Conservation (phyloP, 2,797 vertebrate genomes). For the Tolypeutes matacus region DNA sequence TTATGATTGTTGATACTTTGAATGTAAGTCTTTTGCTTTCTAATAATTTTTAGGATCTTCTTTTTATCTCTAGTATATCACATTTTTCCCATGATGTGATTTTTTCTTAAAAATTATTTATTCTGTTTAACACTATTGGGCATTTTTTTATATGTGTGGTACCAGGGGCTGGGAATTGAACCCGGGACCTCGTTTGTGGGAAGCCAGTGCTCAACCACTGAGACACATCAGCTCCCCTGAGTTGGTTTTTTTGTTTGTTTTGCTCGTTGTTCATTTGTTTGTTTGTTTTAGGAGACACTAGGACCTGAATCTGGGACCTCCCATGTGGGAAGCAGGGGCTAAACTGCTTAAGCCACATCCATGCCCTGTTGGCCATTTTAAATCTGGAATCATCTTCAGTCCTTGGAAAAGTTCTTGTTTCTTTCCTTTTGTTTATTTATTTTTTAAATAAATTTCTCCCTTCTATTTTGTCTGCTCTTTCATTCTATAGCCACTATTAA, state of each 20-base stretch:
- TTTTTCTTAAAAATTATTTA: background rate
- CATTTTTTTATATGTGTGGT: no score
- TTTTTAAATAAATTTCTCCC: background rate
- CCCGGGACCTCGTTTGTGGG: no score
- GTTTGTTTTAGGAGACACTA: no score
- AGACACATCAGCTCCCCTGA: no score
- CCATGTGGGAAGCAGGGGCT: no score
- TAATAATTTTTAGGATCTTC: background rate
- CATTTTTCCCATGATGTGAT: background rate
- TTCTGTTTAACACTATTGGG: background rate
- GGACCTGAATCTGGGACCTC: no score
- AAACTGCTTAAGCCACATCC: no score
- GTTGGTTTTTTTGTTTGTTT: no score
- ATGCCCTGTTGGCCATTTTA: background rate
- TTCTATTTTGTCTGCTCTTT: background rate
- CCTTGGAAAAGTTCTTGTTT: background rate
- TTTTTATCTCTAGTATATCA: background rate
- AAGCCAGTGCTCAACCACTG: no score
- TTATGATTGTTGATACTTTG: background rate
- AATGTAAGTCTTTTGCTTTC: background rate
- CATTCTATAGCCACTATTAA: background rate
- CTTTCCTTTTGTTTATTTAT: background rate
- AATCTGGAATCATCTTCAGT: background rate
- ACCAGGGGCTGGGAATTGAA: no score
- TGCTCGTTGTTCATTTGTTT: no score